Evolutionary conservation across 1,140 invertebrate species (phyloP), one percentile per base, ranked within the genome.

Genomic region (Panulirus ornatus): DNA sequence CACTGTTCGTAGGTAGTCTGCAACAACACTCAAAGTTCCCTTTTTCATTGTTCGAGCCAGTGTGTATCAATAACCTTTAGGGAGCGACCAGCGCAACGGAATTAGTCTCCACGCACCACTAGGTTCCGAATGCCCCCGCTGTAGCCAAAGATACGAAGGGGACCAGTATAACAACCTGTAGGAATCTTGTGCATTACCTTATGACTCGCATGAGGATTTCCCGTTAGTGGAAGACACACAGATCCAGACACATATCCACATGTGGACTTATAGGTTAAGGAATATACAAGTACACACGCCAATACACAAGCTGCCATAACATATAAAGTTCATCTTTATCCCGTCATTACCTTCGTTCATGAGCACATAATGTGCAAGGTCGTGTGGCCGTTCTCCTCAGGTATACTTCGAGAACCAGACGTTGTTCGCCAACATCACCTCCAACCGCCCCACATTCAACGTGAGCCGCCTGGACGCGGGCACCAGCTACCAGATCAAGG

Each of bases 391-490:
- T 66, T 9, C 22, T 34, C 16, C 79, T 71, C 16, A 90, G 88
- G 81, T 90, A 19, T 90, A 90, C 81, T 82, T 90, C 40, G 81
- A 71, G 38, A 90, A 90, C 75, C 44, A 71, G 16, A 90, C 88
- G 34, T 38, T 90, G 16, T 90, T 84, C 71, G 54, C 58, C 14
- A 90, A 90, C 63, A 54, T 90, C n/a, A 71, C 81, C n/a, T 90
- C 88, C 1, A 44, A 34, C 0, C 44, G 44, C 14, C 88, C 88
- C 1, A 90, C 47, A 51, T 90, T 90, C 71, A 90, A 90, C 88
- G 88, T 90, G 70, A 90, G 88, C 40, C 81, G 75, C 27, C 58
- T 90, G 81, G 88, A 90, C 78, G 79, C 81, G n/a, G 88, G 79
- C 36, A 90, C 88, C 66, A 90, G 73, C 71, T 90, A 90, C 63